phyloP scores from a whole-genome alignment of 2,113 vertebrate genomes.

The Podarcis muralis region DNA sequence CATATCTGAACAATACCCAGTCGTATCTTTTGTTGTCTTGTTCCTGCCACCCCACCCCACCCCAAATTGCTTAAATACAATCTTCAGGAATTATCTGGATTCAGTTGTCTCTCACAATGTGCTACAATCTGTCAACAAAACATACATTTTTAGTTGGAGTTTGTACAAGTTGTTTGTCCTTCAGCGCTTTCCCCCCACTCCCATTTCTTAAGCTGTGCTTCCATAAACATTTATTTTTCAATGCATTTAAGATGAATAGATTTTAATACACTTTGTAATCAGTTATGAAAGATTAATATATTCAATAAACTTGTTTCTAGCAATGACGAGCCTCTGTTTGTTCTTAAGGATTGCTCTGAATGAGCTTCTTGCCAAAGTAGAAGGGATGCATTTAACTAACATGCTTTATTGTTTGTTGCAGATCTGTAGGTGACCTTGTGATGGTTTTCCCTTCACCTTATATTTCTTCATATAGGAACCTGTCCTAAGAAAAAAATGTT shows the following conservation, averaged over 20 bases:
- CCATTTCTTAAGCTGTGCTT: neutral
- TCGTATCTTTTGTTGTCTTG: neutral
- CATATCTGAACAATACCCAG: neutral
- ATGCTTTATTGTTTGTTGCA: too few species aligned
- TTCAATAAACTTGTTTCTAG: slow-evolving; percentile 36
- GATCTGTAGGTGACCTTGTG: neutral
- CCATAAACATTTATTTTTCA: slow-evolving; percentile 1
- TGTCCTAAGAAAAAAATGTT: neutral
- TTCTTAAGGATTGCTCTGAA: neutral
- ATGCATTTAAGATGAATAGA: slow-evolving; percentile 11
- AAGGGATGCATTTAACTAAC: neutral
- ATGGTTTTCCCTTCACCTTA: neutral
- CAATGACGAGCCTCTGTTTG: neutral
- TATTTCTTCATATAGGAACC: neutral
- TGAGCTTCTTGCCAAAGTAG: neutral
- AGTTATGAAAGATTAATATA: slow-evolving; percentile 12
- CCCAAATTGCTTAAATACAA: neutral
- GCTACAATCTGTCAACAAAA: neutral
- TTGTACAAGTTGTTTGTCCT: neutral
- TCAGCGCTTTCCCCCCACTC: neutral
- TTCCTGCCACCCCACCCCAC: neutral
- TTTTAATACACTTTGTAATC: slow-evolving; percentile 12
- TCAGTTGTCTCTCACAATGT: neutral
- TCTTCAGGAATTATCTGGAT: neutral
- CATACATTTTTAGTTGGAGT: neutral